Percentiles rank a stretch among this genome's conserved stretches.
Evolutionary conservation across 2,797 vertebrate species (phyloP).

Genomic region (Salmo trutta): DNA sequence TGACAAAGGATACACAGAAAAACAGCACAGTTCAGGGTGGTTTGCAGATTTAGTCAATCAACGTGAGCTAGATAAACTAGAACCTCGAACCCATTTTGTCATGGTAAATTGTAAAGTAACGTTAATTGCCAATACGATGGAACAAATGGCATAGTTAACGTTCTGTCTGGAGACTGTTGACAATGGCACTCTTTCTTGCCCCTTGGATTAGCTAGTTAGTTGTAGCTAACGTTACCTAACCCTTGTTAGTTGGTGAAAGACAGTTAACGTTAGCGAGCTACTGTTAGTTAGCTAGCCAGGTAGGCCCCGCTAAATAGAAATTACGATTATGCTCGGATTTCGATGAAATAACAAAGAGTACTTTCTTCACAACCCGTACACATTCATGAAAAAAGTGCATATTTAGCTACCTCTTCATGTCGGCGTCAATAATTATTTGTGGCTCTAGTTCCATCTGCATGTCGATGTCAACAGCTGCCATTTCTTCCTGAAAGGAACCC

Average conservation of each 20-base stretch:
- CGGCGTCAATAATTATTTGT: slow-evolving; percentile 64
- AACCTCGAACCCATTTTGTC: not conserved
- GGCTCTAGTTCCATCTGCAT: slow-evolving; percentile 83
- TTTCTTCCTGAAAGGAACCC: slow-evolving; percentile 69
- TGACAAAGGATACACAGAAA: not conserved
- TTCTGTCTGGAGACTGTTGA: not conserved
- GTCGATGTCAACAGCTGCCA: slow-evolving; percentile 90
- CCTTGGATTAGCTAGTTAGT: not conserved
- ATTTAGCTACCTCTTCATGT: slow-evolving; percentile 73
- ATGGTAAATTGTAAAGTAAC: not conserved
- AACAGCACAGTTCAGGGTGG: too few species aligned
- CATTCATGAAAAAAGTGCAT: not conserved
- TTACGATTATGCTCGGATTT: not conserved
- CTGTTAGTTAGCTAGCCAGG: not conserved
- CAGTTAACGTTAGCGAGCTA: not conserved
- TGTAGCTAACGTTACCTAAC: not conserved
- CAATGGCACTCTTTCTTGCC: not conserved
- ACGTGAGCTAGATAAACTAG: not conserved
- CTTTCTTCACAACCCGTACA: not conserved
- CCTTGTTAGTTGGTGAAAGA: not conserved
- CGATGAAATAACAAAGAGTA: not conserved
- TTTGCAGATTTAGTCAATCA: not conserved
- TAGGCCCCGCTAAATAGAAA: slow-evolving; percentile 6
- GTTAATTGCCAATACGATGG: not conserved
- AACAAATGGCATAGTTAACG: not conserved